Conservation (phyloP, 1,140 invertebrate genomes). For the Mesaphorura yosii region DNA sequence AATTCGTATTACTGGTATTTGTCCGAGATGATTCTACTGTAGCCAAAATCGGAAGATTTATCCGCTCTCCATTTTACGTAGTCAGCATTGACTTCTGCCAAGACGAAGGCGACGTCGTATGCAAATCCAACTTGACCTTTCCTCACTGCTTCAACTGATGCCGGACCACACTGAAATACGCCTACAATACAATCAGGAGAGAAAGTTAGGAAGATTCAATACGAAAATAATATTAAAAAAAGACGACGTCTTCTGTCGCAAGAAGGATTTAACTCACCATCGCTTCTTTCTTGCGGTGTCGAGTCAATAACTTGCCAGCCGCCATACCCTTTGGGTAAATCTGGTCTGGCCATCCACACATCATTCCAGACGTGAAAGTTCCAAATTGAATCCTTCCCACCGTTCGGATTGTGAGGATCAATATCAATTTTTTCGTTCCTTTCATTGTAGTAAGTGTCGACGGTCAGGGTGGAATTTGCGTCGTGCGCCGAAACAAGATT, state of each 20-base stretch:
- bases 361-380: slow-evolving; percentile 81
- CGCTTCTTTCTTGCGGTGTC: slow-evolving; percentile 56
- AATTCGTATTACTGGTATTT: slow-evolving; percentile 51
- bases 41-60: slow-evolving; percentile 53
- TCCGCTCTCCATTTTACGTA: slow-evolving; percentile 56
- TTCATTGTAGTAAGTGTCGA: slow-evolving; percentile 56
- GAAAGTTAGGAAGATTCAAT: slow-evolving; percentile 1
- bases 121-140: slow-evolving; percentile 60
- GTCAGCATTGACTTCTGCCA: slow-evolving; percentile 68
- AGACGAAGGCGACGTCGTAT: slow-evolving; percentile 64
- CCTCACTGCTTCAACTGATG: slow-evolving; percentile 53
- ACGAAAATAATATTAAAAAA: too few relatives aligned
- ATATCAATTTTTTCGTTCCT: slow-evolving; percentile 46
- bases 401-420: slow-evolving; percentile 43
- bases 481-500: slow-evolving; percentile 66
- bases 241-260: too few relatives aligned
- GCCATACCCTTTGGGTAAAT: slow-evolving; percentile 45
- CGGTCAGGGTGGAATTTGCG: slow-evolving; percentile 55
- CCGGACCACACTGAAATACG: slow-evolving; percentile 50
- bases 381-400: slow-evolving; percentile 53
- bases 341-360: slow-evolving; percentile 36
- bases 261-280: slow-evolving; percentile 1
- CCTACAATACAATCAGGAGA: slow-evolving; percentile 33
- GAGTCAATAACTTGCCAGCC: slow-evolving; percentile 70
- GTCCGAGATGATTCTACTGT: slow-evolving; percentile 51